These are phyloP conservation scores for Pseudomyrmex gracilis DNA, from an alignment of 1,140 invertebrate genomes.

Conservation along the genomic window DNA sequence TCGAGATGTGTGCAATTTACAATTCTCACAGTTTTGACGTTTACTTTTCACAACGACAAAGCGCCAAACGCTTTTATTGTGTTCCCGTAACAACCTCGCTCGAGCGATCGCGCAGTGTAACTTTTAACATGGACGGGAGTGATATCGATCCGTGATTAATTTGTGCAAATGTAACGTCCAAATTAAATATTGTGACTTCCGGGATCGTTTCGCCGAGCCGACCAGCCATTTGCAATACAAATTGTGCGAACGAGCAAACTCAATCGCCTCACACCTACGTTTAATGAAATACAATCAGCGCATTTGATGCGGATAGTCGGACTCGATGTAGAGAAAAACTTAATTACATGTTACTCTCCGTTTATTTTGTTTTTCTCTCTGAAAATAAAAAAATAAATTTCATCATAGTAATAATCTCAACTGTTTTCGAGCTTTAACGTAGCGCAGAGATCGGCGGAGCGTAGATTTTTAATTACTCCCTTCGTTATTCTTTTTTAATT, in stretches of 20 bases:
- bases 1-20: not conserved
- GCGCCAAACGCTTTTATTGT: no score
- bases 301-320: not conserved
- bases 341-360: slow-evolving; percentile 5
- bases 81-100: not conserved
- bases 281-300: slow-evolving; percentile 43
- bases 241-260: slow-evolving; percentile 36
- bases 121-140: not conserved
- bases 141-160: slow-evolving; percentile 47
- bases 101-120: not conserved
- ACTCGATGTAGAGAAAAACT: not conserved
- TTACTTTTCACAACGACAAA: not conserved
- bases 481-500: not conserved
- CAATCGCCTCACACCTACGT: slow-evolving; percentile 38
- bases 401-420: not conserved
- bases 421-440: no score
- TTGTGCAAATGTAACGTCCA: slow-evolving; percentile 19
- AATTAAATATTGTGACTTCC: slow-evolving; percentile 49
- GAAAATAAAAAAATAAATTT: no score
- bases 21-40: not conserved
- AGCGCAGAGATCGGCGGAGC: not conserved
- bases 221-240: slow-evolving; percentile 38
- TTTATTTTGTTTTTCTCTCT: no score
- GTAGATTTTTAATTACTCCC: not conserved
- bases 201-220: not conserved